Base-by-base conservation (phyloP, 2,888 invertebrate genomes). In the Agrilus cyanescens region DNA sequence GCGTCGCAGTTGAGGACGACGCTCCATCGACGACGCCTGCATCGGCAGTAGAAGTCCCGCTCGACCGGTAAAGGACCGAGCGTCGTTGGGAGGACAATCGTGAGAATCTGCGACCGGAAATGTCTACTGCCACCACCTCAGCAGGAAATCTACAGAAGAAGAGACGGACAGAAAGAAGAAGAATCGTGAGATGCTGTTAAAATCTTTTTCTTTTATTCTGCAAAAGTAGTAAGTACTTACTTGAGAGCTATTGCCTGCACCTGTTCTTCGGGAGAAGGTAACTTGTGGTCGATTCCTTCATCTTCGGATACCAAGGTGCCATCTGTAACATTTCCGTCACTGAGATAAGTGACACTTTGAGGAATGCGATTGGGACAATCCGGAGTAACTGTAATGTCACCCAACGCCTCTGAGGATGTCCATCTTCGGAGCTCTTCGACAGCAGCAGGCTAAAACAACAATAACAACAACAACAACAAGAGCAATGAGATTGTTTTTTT, bases 181-280 rank as follows among this genome's bases (percentile, higher is more conserved):
- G n/a, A 14, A 20, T 12, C 12, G 13, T 20, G 7, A 12, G 8
- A 13, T 7, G 13, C n/a, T 30, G 16, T 15, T 3, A 10, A 36
- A 12, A 34, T 7, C 8, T 15, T 16, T 36, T 16, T 36, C 4
- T 12, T 16, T 36, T 6, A 10, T 36, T 34, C 29, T 40, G 12
- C 13, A n/a, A 18, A 36, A 13, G 29, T 37, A 43, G 46, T 36
- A 41, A 41, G 48, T 47, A 57, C 75, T 72, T 71, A 87, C 87
- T 84, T 87, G 61, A 83, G 77, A 55, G 85, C 86, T 61, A 87
- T 78, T 55, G 84, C 80, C 66, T 83, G 78, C 52, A 85, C 75
- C 68, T 87, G 87, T 67, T 89, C 89, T 65, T 87, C 86, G 31
- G 89, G 88, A 51, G 88, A 87, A 37, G 89, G 89, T 58, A 89